Evolutionary conservation across 1,140 invertebrate genomes (phyloP).

Genomic region (Chionoecetes opilio): DNA sequence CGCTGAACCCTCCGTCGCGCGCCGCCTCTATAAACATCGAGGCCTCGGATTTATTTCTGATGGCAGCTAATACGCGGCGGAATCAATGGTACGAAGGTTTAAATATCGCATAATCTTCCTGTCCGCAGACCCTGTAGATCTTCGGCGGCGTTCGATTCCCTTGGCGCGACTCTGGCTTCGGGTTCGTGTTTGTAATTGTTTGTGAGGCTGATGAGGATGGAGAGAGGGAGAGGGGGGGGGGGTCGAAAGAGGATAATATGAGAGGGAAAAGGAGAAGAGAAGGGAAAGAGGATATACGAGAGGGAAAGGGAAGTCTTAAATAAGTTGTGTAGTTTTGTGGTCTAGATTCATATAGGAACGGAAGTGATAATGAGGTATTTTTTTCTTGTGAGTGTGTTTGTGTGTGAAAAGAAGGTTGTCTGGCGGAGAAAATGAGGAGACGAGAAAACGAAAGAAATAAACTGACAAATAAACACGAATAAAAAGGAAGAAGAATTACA

Average conservation of each 20-base stretch:
- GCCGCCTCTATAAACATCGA: constrained; percentile 71
- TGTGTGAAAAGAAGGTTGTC: not conserved
- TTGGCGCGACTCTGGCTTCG: not conserved
- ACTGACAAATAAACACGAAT: no score
- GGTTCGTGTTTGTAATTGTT: not conserved
- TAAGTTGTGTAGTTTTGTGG: no score
- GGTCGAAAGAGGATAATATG: not conserved
- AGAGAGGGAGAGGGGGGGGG: not conserved
- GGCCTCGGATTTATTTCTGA: constrained; percentile 78
- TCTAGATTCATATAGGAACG: no score
- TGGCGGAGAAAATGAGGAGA: not conserved
- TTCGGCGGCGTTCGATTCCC: not conserved
- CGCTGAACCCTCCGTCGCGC: not conserved
- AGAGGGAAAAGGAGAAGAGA: not conserved
- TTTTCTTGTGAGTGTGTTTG: not conserved
- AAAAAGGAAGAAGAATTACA: no score
- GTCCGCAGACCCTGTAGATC: constrained; percentile 69
- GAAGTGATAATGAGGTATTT: not conserved
- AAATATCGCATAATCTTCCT: constrained; percentile 78
- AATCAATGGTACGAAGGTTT: constrained; percentile 78
- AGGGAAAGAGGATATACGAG: not conserved
- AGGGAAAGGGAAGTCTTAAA: not conserved
- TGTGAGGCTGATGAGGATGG: not conserved
- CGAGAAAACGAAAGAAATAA: no score
- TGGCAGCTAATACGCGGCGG: constrained; percentile 74